Evolutionary conservation across 1,140 invertebrate genomes (phyloP), one percentile per base, ranked within the genome.

Genomic region (Lucilia cuprina): DNA sequence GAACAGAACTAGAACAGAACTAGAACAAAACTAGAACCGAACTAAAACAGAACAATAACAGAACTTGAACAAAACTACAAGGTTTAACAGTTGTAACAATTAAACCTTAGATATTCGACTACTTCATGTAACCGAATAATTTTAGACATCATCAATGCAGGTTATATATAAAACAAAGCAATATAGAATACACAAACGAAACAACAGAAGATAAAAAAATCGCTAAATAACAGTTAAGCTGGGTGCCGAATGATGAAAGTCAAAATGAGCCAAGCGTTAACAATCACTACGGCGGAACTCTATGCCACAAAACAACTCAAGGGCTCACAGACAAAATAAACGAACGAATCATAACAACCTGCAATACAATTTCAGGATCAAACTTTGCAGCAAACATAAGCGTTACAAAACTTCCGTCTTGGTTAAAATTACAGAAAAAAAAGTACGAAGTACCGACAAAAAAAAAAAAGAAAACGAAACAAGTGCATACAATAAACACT

Each of bases 331-430:
- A 80, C 77, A 80, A 41, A 78, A 14, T n/a, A 60, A 82, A 17
- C 50, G 55, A 84, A 84, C 70, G 78, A 84, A 80, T n/a, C 50
- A 47, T 2, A 55, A 84, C n/a, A 30, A 80, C 17, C 55, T 17
- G 74, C 19, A 70, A 84, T 50, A 83, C 74, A 82, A 84, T 83
- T 84, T 84, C 84, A 84, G 70, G 30, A 77, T 83, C 60, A 82
- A 84, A 84, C 50, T 82, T 74, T 47, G 12, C 55, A 60, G n/a
- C 75, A 41, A 82, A 50, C 30, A 25, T 65, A 75, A 83, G 30
- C 77, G 77, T 25, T 80, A 80, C 70, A 65, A 55, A 41, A 84
- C 74, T 84, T 84, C 82, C 82, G 80, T 55, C 74, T 84, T 77
- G 60, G 49, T 21, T 47, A 17, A 75, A 74, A 82, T 55, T 50